These are phyloP conservation scores for Galbula dea DNA, from an alignment of 2,113 vertebrate species.

Conservation along the genomic window DNA sequence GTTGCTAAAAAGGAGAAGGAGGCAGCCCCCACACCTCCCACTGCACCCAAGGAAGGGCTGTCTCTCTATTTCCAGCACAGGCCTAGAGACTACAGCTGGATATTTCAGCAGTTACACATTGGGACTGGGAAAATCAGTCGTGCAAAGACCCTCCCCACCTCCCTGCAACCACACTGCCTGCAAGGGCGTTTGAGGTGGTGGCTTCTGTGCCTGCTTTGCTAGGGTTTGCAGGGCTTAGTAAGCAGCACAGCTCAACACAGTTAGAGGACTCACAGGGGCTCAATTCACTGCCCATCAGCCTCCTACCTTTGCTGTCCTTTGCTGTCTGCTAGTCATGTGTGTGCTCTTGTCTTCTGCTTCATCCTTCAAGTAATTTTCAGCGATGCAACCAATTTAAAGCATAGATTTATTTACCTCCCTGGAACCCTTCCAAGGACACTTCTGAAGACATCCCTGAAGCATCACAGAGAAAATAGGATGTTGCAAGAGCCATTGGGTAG, in stretches of 20 bases:
- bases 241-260: background rate
- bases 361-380: background rate
- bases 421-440: background rate
- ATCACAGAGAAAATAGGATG: background rate
- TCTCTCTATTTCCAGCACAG: background rate
- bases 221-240: background rate
- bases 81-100: background rate
- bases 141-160: background rate
- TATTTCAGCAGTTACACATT: background rate
- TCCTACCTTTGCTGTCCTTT: background rate
- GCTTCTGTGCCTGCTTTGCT: background rate
- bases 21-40: constrained; percentile 52
- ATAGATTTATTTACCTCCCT: background rate
- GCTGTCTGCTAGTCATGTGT: background rate
- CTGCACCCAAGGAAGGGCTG: constrained; percentile 7
- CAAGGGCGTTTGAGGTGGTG: background rate
- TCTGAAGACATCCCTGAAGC: background rate
- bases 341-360: background rate
- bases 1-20: constrained; percentile 50
- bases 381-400: background rate
- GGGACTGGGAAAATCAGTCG: background rate
- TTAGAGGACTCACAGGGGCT: fast-evolving
- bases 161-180: background rate
- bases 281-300: background rate
- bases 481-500: background rate